These are phyloP conservation scores for Cactoblastis cactorum DNA, from an alignment of 2,888 invertebrate species.

Conservation along the genomic window DNA sequence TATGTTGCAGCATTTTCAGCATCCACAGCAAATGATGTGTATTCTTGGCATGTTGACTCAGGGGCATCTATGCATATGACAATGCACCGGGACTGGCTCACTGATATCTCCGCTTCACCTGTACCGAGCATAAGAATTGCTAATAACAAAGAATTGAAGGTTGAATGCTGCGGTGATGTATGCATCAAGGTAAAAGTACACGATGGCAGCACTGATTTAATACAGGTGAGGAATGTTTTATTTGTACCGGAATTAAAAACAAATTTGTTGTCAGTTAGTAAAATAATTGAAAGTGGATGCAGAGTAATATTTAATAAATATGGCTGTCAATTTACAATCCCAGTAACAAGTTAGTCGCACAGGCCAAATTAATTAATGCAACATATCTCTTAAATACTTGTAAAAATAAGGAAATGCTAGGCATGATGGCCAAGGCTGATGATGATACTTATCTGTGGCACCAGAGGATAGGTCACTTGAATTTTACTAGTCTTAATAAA, in stretches of 20 bases:
- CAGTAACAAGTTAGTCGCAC: neutral
- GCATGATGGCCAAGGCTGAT: constrained; percentile 17
- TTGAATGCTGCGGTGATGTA: neutral
- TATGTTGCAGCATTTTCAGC: neutral
- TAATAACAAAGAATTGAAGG: neutral
- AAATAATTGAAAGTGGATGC: neutral
- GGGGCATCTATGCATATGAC: neutral
- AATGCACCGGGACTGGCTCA: neutral
- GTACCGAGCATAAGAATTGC: neutral
- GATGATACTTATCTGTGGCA: constrained; percentile 21
- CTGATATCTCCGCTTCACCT: neutral
- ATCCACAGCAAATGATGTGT: neutral
- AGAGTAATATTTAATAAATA: neutral
- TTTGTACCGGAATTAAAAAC: neutral
- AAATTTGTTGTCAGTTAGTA: neutral
- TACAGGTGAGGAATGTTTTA: neutral
- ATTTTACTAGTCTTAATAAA: constrained; percentile 19
- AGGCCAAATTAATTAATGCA: neutral
- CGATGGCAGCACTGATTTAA: neutral
- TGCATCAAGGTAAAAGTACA: neutral
- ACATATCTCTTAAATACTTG: neutral
- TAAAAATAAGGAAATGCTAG: constrained; percentile 1
- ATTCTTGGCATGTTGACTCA: neutral
- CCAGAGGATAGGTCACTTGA: constrained; percentile 20
- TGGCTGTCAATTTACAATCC: neutral